Base-by-base conservation (phyloP, 1,140 invertebrate species). In the Cheumatopsyche charites region DNA sequence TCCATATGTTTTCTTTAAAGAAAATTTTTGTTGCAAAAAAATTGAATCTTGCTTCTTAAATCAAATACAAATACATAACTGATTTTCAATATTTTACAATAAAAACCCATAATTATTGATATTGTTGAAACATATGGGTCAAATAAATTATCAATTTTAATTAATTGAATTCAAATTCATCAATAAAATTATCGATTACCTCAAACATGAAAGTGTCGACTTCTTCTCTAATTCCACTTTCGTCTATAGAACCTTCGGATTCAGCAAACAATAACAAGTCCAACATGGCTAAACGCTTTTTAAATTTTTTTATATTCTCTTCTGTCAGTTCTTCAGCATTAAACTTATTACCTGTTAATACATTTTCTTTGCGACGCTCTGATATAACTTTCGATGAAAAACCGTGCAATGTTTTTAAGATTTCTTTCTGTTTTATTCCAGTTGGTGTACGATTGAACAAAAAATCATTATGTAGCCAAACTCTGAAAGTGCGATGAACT, bases 121-220 rank as follows among this genome's bases (percentile, higher is more conserved):
- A n/a, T n/a, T n/a, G n/a, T n/a, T n/a, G n/a, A n/a, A n/a, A n/a
- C n/a, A n/a, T n/a, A n/a, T n/a, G n/a, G n/a, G n/a, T n/a, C n/a
- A n/a, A n/a, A n/a, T n/a, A n/a, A n/a, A n/a, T n/a, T n/a, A n/a
- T n/a, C n/a, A n/a, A n/a, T n/a, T n/a, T n/a, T n/a, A n/a, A n/a
- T n/a, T n/a, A n/a, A n/a, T n/a, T n/a, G n/a, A n/a, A n/a, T n/a
- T n/a, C n/a, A n/a, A n/a, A n/a, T n/a, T n/a, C n/a, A n/a, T n/a
- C n/a, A n/a, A n/a, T n/a, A n/a, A n/a, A n/a, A n/a, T n/a, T n/a
- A n/a, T n/a, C n/a, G n/a, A n/a, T n/a, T n/a, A 82, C 82, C 83
- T 90, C 90, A 82, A 93, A 93, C 86, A 92, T 90, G 77, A 93
- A 94, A 0, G 91, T 94, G 79, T 94, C 91, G 3, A 93, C 91